Evolutionary conservation across 2,888 invertebrate genomes (phyloP).

Genomic region (Chalcis sispes): DNA sequence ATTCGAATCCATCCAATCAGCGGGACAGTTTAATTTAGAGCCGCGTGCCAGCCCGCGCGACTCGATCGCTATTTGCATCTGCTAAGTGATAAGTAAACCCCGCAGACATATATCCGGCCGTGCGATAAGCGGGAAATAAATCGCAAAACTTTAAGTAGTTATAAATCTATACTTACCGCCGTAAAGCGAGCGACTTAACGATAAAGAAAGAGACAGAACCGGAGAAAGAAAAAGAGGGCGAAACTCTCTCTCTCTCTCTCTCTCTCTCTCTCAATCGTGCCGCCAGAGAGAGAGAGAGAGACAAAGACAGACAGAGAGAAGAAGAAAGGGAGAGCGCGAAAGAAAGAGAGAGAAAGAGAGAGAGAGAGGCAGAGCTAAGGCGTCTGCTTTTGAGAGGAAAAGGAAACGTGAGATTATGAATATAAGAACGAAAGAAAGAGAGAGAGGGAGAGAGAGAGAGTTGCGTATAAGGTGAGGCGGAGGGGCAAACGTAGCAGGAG

Average conservation of each 20-base stretch:
- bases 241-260: too few species aligned
- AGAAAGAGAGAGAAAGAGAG: constrained; percentile 56
- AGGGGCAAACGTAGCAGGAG: constrained; percentile 69
- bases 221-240: constrained; percentile 50
- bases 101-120: constrained; percentile 72
- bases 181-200: constrained; percentile 59
- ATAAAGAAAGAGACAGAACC: constrained; percentile 53
- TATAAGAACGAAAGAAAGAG: constrained; percentile 25
- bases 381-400: constrained; percentile 2
- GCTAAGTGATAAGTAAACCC: constrained; percentile 76
- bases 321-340: constrained; percentile 49
- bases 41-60: constrained; percentile 54
- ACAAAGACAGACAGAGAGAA: constrained; percentile 55
- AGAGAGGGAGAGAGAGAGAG: constrained; percentile 45
- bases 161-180: constrained; percentile 75
- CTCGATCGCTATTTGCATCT: constrained; percentile 72
- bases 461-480: constrained; percentile 49
- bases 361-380: constrained; percentile 32
- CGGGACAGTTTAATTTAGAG: constrained; percentile 67
- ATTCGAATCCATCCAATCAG: constrained; percentile 64
- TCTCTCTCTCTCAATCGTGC: too few species aligned
- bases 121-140: constrained; percentile 76
- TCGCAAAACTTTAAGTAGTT: constrained; percentile 76
- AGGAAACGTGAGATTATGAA: constrained; percentile 53
- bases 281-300: constrained; percentile 48